Evolutionary conservation across 2,888 invertebrate genomes (phyloP), one percentile per base, ranked within the genome.

Genomic region (Amiota mariae): DNA sequence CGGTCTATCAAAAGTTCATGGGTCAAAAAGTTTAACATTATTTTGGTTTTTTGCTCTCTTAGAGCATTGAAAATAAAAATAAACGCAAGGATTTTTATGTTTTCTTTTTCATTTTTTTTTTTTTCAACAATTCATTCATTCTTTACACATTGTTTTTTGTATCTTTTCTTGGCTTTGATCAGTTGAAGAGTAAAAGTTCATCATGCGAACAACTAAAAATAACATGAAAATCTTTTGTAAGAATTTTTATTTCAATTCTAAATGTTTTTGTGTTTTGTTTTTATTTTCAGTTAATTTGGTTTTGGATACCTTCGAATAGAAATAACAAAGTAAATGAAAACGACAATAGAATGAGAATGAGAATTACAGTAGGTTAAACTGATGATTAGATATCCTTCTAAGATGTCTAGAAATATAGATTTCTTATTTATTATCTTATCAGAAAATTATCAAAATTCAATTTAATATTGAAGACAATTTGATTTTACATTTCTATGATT

Each of bases 171-270:
- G n/a, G n/a, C n/a, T 66, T 11, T 15, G n/a, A 48, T 66, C 66
- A 18, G 66, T 24, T 48, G 66, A 24, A 36, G 67, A 54, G 51
- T 54, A 24, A 68, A 68, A 68, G 67, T 68, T 68, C 67, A 68
- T 51, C 51, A 66, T 66, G 66, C 48, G 66, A 15, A 66, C n/a
- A 47, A 48, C 66, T 66, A 49, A 66, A 66, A 66, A 66, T 49
- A 66, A 66, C 66, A 66, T 48, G 36, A 36, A 36, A 6, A 68
- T 54, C 18, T 68, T 24, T 68, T 68, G 67, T 68, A 51, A 68
- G 67, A 68, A 68, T 51, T 68, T 61, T 48, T 20, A 36, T 68
- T 51, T 18, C 51, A 54, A 68, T 47, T 68, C 54, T 24, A 54
- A 68, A 49, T n/a, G 54, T 15, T 18, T 13, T 68, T n/a, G 24